Percentiles rank a stretch among this genome's conserved stretches.
phyloP scores from a whole-genome alignment of 92 coral and sea anemone genomes.

The Zoanthus solanderi region DNA sequence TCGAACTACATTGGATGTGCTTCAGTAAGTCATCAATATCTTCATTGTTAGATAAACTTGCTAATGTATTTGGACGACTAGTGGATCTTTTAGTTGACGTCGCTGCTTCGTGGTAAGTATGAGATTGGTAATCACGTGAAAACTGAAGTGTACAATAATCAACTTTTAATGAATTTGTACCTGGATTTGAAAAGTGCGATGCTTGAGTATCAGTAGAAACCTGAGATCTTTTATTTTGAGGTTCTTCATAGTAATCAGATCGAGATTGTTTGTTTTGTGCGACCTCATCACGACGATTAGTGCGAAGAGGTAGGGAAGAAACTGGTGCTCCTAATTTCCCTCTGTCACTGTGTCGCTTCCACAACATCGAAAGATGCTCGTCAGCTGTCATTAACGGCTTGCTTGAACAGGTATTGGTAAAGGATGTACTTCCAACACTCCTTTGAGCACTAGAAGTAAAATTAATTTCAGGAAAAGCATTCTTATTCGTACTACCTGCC shows the following conservation, averaged over 20 bases:
- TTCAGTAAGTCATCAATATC: conserved; percentile 10
- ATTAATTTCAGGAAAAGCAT: neutral
- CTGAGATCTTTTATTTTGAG: neutral
- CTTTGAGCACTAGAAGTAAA: neutral
- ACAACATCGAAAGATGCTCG: conserved; percentile 36
- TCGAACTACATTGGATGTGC: neutral
- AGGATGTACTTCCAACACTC: neutral
- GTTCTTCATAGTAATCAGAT: neutral
- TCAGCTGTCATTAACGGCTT: conserved; percentile 27
- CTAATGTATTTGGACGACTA: neutral
- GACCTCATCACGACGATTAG: neutral
- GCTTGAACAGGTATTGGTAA: neutral
- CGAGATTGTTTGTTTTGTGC: neutral
- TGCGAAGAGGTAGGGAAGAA: neutral
- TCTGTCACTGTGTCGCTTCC: conserved; percentile 29
- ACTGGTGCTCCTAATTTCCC: neutral
- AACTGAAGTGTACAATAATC: neutral
- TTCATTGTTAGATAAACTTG: neutral
- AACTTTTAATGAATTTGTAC: neutral
- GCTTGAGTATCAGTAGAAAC: neutral
- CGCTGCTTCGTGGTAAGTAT: neutral
- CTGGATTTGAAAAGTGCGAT: neutral
- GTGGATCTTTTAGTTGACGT: neutral
- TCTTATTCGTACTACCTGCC: neutral
- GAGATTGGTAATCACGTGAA: neutral